Evolutionary conservation across 2,797 vertebrate genomes (phyloP).

Genomic region (Halcyon smyrnensis): DNA sequence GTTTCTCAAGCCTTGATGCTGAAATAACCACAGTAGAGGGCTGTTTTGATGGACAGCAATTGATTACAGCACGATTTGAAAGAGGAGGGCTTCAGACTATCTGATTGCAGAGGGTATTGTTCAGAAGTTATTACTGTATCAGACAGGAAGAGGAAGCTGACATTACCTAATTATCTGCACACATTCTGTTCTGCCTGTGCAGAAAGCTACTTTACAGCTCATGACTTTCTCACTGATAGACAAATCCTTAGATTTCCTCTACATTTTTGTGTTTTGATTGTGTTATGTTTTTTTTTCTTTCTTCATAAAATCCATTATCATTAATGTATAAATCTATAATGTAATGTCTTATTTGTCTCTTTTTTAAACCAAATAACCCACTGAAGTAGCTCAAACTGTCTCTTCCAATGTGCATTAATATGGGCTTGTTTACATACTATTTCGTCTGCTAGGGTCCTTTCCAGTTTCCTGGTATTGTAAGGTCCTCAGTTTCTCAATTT

Average conservation of each 20-base stretch:
- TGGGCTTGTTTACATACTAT: neutral
- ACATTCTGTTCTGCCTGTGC: neutral
- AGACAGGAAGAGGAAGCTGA: neutral
- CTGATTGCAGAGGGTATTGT: neutral
- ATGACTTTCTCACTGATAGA: neutral
- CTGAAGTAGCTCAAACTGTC: neutral
- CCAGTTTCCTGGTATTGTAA: neutral
- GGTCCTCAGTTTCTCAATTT: neutral
- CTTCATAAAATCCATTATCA: neutral
- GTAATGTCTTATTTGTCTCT: neutral
- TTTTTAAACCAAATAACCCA: neutral
- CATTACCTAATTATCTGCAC: neutral
- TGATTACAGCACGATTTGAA: neutral
- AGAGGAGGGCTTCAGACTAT: neutral
- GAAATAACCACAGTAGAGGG: neutral
- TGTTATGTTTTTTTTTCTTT: neutral
- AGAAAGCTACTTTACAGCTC: neutral
- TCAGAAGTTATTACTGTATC: neutral
- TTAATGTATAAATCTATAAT: neutral
- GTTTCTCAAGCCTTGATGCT: neutral
- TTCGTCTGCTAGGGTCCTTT: neutral
- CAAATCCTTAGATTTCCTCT: neutral
- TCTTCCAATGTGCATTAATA: neutral
- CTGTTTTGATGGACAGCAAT: neutral
- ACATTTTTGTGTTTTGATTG: neutral